Conservation (phyloP, 2,797 vertebrate genomes). For the Etheostoma nigrum region DNA sequence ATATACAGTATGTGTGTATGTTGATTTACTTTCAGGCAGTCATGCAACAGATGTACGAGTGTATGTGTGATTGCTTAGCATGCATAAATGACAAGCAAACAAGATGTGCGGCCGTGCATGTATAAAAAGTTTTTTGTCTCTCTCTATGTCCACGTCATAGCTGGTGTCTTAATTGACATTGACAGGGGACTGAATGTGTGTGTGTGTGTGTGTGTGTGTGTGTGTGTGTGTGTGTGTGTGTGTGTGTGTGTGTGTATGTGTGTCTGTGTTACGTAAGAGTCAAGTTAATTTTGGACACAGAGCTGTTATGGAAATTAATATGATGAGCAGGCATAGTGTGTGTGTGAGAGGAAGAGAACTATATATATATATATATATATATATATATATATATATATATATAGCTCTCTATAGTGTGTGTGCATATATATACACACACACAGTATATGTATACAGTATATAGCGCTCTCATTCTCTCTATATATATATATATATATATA, state of each 20-base stretch:
- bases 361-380: too few relatives aligned
- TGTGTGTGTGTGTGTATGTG: too few relatives aligned
- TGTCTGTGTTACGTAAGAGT: constrained; percentile 68
- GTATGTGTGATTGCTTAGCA: background rate
- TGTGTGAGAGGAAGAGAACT: background rate
- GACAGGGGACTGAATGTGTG: constrained; percentile 49
- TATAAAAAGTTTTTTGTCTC: constrained; percentile 19
- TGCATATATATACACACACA: too few relatives aligned
- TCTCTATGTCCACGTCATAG: constrained; percentile 33
- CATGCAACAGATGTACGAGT: background rate
- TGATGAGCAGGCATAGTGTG: constrained; percentile 36
- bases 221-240: constrained; percentile 23
- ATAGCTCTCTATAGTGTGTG: too few relatives aligned
- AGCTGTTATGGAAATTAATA: constrained; percentile 66
- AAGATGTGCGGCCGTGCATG: background rate
- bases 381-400: too few relatives aligned
- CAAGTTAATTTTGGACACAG: constrained; percentile 69
- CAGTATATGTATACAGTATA: too few relatives aligned
- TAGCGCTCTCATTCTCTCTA: too few relatives aligned
- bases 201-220: constrained; percentile 13
- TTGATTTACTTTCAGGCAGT: constrained; percentile 23
- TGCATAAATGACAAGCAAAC: constrained; percentile 20
- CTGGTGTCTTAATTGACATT: constrained; percentile 55
- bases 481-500: too few relatives aligned
- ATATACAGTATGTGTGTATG: constrained; percentile 1